phyloP scores from a whole-genome alignment of 2,888 invertebrate species.

The Leptarthrus brevirostris region DNA sequence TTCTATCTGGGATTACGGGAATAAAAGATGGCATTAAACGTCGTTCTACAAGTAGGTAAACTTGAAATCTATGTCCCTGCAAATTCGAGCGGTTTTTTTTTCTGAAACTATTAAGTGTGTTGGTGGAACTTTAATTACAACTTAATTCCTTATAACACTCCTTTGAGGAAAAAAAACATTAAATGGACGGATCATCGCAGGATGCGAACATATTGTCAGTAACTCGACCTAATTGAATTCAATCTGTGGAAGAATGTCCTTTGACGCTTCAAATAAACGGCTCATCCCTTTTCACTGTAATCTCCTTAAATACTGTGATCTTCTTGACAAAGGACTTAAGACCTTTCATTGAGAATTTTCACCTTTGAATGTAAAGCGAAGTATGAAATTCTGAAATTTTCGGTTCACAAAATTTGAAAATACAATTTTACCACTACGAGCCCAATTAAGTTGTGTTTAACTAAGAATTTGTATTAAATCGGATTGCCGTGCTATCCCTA shows the following conservation, averaged over 20 bases:
- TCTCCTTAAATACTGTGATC: not conserved
- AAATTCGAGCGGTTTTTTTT: too few species aligned
- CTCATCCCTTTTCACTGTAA: not conserved
- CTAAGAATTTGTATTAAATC: too few species aligned
- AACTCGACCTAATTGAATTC: not conserved
- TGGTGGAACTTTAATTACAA: too few species aligned
- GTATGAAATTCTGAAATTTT: not conserved
- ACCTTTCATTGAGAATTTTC: not conserved
- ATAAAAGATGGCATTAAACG: too few species aligned
- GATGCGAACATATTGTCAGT: not conserved
- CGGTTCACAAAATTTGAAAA: too few species aligned
- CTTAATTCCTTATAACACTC: too few species aligned
- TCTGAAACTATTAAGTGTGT: too few species aligned
- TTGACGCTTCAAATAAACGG: not conserved
- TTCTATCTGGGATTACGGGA: not conserved
- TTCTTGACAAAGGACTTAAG: not conserved
- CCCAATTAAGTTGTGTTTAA: too few species aligned
- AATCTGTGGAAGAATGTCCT: not conserved
- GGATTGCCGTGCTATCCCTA: too few species aligned
- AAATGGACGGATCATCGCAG: not conserved
- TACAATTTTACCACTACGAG: too few species aligned
- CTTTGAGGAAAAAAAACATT: not conserved
- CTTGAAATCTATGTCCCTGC: too few species aligned
- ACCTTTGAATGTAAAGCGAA: not conserved
- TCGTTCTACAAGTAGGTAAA: not conserved